These are phyloP conservation scores for Brachystomella parvula DNA, from an alignment of 1,140 invertebrate genomes.

Conservation along the genomic window DNA sequence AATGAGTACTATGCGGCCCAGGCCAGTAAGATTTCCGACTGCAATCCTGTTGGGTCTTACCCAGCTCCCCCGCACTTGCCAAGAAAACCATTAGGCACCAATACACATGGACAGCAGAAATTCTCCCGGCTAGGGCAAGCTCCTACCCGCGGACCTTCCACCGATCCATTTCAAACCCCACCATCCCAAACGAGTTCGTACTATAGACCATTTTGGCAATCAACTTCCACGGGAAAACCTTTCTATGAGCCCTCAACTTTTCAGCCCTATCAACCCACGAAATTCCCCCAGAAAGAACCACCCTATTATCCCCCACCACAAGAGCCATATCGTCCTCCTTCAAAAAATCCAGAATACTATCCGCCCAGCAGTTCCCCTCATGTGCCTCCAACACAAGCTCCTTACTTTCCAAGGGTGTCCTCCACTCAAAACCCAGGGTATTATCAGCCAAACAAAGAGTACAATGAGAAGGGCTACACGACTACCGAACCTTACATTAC, in stretches of 20 bases:
- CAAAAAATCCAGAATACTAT: background rate
- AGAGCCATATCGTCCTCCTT: background rate
- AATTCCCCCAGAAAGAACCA: no score
- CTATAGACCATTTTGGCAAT: no score
- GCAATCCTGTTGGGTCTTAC: background rate
- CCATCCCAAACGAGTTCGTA: no score
- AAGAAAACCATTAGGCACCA: background rate
- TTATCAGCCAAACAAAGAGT: no score
- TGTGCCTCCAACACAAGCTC: no score
- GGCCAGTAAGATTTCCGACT: background rate
- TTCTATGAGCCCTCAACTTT: no score
- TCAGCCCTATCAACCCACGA: no score
- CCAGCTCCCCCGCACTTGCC: background rate
- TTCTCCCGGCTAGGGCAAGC: no score
- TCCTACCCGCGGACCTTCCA: background rate
- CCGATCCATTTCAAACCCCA: background rate
- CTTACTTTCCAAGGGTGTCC: no score
- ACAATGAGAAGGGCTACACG: no score
- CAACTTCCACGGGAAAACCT: no score
- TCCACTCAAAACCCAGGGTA: no score
- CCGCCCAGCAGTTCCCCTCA: background rate
- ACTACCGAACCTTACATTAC: background rate
- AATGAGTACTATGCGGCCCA: background rate
- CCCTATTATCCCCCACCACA: background rate
- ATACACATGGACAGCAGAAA: background rate